These are phyloP conservation scores for Escarpia spicata DNA, from an alignment of 2,888 invertebrate species.

Conservation along the genomic window DNA sequence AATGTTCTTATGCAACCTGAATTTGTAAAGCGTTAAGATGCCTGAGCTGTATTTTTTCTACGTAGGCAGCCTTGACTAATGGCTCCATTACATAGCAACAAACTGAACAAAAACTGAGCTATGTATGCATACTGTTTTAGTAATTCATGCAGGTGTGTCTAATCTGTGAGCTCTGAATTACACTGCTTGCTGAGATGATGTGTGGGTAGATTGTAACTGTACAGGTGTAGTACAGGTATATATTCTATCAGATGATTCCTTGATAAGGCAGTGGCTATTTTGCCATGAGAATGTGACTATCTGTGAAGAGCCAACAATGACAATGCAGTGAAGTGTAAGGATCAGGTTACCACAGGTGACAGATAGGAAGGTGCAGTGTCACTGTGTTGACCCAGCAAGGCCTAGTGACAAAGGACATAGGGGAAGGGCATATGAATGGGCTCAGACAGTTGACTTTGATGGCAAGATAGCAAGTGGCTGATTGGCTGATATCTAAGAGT, in stretches of 20 bases:
- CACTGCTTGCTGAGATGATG: not conserved
- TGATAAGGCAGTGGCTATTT: not conserved
- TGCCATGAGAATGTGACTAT: not conserved
- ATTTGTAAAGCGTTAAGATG: not conserved
- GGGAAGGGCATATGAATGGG: not conserved
- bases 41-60: not conserved
- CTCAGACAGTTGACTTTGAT: conserved; percentile 1
- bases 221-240: not conserved
- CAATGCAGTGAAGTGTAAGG: not conserved
- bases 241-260: not conserved
- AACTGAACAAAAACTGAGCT: not conserved
- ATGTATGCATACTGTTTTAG: not conserved
- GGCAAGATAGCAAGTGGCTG: not conserved
- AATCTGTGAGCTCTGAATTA: not conserved
- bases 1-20: not conserved
- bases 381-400: not conserved
- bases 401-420: not conserved
- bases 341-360: not conserved
- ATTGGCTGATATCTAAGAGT: not conserved
- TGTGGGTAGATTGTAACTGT: not conserved
- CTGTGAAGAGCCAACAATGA: not conserved
- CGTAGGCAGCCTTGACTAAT: not conserved
- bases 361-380: not conserved
- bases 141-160: not conserved
- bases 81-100: not conserved